Conservation (phyloP, 2,797 vertebrate species). For the Babyrousa celebensis region DNA sequence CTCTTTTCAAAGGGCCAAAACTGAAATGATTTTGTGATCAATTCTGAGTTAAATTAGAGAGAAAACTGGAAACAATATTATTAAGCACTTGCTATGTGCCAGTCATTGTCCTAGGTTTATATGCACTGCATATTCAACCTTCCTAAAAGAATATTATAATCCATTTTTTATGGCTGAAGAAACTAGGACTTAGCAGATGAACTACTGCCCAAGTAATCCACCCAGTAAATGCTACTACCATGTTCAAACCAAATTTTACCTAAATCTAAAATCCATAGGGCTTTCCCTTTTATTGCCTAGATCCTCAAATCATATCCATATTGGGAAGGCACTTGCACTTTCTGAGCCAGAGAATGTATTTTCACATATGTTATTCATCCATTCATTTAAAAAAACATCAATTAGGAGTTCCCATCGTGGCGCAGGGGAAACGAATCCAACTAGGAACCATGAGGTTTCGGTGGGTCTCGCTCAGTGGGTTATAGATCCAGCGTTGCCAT, state of each 20-base stretch:
- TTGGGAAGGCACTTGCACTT: not conserved
- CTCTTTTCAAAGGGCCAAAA: constrained; percentile 51
- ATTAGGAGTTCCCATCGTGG: too few species aligned
- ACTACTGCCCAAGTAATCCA: not conserved
- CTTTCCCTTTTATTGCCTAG: constrained; percentile 31
- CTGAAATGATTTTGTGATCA: constrained; percentile 27
- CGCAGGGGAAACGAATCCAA: too few species aligned
- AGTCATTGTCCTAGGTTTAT: not conserved
- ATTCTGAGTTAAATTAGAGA: constrained; percentile 24
- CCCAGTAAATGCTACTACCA: not conserved
- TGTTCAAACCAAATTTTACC: constrained; percentile 36
- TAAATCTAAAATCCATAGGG: constrained; percentile 6
- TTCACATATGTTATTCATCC: constrained; percentile 46
- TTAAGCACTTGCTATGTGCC: not conserved
- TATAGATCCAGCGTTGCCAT: too few species aligned
- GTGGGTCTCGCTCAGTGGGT: too few species aligned
- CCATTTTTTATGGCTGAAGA: constrained; percentile 15
- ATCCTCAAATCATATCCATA: constrained; percentile 13
- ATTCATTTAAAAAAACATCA: constrained; percentile 27
- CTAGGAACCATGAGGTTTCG: too few species aligned
- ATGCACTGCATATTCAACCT: not conserved
- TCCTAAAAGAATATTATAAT: not conserved
- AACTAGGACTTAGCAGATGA: not conserved
- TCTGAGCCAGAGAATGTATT: constrained; percentile 48
- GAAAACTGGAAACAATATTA: constrained; percentile 15